Evolutionary conservation across 2,888 invertebrate genomes (phyloP).

Genomic region (Tinea pellionella): DNA sequence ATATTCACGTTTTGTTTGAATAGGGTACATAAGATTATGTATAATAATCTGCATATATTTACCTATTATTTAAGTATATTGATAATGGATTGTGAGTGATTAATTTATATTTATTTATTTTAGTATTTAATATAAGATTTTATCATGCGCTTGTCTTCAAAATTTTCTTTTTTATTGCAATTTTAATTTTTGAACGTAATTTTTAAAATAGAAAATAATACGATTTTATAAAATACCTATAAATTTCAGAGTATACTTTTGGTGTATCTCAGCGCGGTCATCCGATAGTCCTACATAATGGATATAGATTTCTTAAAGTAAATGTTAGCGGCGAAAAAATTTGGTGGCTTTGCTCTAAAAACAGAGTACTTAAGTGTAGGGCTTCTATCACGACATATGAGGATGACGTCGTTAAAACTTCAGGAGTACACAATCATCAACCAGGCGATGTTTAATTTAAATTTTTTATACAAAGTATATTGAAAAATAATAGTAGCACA

Average conservation of each 20-base stretch:
- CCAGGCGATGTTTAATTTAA: neutral
- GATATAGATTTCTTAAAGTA: neutral
- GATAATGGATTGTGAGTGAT: too few species aligned
- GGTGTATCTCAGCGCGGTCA: slow-evolving; percentile 4
- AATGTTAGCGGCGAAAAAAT: neutral
- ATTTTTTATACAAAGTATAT: neutral
- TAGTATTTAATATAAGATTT: too few species aligned
- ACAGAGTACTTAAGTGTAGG: slow-evolving; percentile 35
- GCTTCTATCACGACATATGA: slow-evolving; percentile 40
- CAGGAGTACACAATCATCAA: slow-evolving; percentile 40
- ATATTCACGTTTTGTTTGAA: too few species aligned
- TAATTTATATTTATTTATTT: too few species aligned
- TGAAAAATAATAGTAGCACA: too few species aligned
- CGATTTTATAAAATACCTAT: neutral
- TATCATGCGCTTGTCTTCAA: slow-evolving; percentile 17
- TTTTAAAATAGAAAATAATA: neutral
- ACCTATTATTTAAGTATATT: too few species aligned
- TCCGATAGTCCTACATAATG: neutral
- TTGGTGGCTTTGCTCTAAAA: slow-evolving; percentile 16
- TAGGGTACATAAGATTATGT: too few species aligned
- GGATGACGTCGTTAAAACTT: slow-evolving; percentile 29
- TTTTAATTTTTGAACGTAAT: neutral
- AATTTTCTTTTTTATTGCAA: neutral
- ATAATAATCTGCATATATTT: too few species aligned
- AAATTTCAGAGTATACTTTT: neutral